phyloP scores from a whole-genome alignment of 1,140 invertebrate genomes.

The Neodiprion pinetum region DNA sequence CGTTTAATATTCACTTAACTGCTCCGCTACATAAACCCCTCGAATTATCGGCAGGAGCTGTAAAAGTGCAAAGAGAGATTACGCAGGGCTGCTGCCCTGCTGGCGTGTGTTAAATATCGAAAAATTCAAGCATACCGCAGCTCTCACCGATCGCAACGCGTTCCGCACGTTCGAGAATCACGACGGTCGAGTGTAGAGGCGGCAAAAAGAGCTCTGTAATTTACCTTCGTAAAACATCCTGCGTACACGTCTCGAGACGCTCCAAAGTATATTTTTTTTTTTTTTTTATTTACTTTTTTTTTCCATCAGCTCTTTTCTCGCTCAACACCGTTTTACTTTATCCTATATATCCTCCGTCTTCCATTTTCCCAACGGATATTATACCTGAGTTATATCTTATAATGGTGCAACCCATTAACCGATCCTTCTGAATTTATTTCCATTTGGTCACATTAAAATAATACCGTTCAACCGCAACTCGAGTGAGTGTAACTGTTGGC shows the following conservation, averaged over 20 bases:
- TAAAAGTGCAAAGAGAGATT: neutral
- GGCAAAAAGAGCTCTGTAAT: constrained; percentile 58
- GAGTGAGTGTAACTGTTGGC: too few relatives aligned
- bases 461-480: too few relatives aligned
- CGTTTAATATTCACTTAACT: constrained; percentile 8
- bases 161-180: constrained; percentile 33
- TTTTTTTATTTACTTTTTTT: constrained; percentile 15
- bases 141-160: neutral
- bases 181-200: constrained; percentile 51
- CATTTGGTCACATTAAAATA: neutral
- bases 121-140: neutral
- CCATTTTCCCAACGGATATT: too few relatives aligned
- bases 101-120: neutral
- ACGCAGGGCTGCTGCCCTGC: neutral
- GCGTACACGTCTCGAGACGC: constrained; percentile 20
- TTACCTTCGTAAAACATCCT: constrained; percentile 57
- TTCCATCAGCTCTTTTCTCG: neutral
- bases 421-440: neutral
- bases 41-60: constrained; percentile 2
- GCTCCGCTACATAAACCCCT: neutral
- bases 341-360: too few relatives aligned
- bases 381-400: too few relatives aligned
- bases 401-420: too few relatives aligned
- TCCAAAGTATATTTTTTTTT: constrained; percentile 9
- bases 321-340: too few relatives aligned